Conservation (phyloP, 2,113 vertebrate genomes). For the Felis chaus region DNA sequence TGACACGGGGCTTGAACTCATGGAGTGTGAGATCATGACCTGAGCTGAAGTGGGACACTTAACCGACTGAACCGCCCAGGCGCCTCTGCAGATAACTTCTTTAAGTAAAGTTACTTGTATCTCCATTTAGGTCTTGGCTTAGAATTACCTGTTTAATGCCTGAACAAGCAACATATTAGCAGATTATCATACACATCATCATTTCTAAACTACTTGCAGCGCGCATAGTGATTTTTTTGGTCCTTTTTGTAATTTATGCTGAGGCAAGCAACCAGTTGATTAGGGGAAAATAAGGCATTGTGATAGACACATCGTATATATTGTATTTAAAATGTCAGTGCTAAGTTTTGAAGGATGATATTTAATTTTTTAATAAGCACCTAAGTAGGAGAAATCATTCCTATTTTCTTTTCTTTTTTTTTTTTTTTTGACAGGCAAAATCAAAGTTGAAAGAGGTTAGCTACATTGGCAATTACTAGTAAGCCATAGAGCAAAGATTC, state of each 20-base stretch:
- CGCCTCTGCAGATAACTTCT: not conserved
- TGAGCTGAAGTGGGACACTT: no score
- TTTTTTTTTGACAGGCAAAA: not conserved
- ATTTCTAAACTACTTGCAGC: not conserved
- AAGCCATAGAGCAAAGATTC: not conserved
- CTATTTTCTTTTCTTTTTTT: not conserved
- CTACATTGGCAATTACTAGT: not conserved
- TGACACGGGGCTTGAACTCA: no score
- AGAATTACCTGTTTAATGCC: not conserved
- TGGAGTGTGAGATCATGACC: no score
- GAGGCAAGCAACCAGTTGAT: not conserved
- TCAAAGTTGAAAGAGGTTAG: not conserved
- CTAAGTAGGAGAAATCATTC: not conserved
- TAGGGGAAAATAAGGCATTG: not conserved
- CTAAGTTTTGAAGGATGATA: not conserved
- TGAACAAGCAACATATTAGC: not conserved
- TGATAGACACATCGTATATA: not conserved
- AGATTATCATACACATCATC: not conserved
- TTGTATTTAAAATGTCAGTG: not conserved
- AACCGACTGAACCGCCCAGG: no score
- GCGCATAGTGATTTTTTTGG: not conserved
- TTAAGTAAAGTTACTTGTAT: not conserved
- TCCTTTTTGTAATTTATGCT: not conserved
- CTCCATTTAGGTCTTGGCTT: not conserved
- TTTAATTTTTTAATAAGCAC: not conserved